Evolutionary conservation across 1,140 invertebrate genomes (phyloP).

Genomic region (Aporrectodea caliginosa): DNA sequence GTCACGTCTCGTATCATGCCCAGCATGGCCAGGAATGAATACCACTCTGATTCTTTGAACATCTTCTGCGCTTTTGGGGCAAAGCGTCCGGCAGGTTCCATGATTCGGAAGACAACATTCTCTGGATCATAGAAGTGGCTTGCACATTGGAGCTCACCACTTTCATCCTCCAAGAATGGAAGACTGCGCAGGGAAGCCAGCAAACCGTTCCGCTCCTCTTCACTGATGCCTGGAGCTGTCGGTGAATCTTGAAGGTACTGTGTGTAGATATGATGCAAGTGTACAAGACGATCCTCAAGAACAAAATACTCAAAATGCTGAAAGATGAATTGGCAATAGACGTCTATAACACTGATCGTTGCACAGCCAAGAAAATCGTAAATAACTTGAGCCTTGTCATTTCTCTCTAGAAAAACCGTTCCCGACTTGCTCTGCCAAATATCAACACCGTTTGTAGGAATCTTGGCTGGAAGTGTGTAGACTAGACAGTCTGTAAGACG

Average conservation of each 20-base stretch:
- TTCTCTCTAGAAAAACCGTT: slow-evolving; percentile 1
- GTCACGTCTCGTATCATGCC: background rate
- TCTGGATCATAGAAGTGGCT: slow-evolving; percentile 11
- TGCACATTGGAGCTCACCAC: background rate
- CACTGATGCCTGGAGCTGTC: background rate
- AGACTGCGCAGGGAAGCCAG: background rate
- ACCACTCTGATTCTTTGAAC: slow-evolving; percentile 2
- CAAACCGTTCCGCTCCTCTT: background rate
- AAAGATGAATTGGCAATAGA: slow-evolving; percentile 12
- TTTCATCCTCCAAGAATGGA: background rate
- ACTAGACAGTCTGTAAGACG: background rate
- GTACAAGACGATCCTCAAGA: background rate
- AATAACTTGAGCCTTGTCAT: background rate
- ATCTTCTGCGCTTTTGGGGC: background rate
- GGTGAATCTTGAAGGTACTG: background rate
- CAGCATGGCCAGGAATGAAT: background rate
- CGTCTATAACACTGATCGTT: background rate
- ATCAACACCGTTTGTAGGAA: background rate
- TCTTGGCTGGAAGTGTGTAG: slow-evolving; percentile 1
- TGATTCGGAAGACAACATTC: background rate
- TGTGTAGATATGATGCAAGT: background rate
- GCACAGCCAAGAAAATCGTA: background rate
- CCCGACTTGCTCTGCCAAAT: background rate
- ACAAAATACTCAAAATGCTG: slow-evolving; percentile 1
- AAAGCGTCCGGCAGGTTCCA: background rate